These are phyloP conservation scores for Varanus salvator DNA, from an alignment of 2,113 vertebrate genomes.

Conservation along the genomic window DNA sequence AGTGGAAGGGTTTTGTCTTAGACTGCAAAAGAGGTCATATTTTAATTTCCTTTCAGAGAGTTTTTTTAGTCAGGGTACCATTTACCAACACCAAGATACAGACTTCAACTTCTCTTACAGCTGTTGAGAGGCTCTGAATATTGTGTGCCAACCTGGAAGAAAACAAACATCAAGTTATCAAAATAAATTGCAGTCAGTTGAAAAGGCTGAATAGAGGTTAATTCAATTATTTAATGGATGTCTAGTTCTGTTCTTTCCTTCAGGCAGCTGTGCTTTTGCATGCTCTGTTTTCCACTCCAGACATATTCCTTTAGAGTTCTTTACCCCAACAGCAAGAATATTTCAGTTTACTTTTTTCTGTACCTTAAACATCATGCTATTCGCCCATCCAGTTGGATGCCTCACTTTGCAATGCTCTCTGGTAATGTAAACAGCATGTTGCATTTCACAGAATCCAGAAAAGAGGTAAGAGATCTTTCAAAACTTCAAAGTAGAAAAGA, in stretches of 20 bases:
- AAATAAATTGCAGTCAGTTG: constrained; percentile 58
- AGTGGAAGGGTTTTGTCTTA: constrained; percentile 15
- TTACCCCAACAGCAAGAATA: constrained; percentile 44
- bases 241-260: constrained; percentile 55
- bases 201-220: constrained; percentile 64
- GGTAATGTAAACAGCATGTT: background rate
- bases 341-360: constrained; percentile 1
- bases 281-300: constrained; percentile 32
- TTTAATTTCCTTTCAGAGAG: constrained; percentile 14
- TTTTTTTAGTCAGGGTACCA: background rate
- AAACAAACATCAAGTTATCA: constrained; percentile 55
- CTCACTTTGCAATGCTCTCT: background rate
- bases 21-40: constrained; percentile 22
- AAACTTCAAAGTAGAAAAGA: background rate
- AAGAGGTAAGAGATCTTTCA: constrained; percentile 1
- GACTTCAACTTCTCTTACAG: constrained; percentile 49
- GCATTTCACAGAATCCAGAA: constrained; percentile 5
- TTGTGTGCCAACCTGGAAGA: constrained; percentile 43
- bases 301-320: constrained; percentile 32
- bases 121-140: constrained; percentile 34
- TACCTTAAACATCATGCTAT: constrained; percentile 11
- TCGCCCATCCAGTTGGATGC: background rate
- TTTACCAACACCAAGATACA: constrained; percentile 24
- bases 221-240: constrained; percentile 65
- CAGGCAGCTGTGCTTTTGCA: constrained; percentile 56